A percentile compares a stretch with the other conserved stretches of the same genome.
phyloP scores from a whole-genome alignment of 2,797 vertebrate genomes.

The Sylvia borin region DNA sequence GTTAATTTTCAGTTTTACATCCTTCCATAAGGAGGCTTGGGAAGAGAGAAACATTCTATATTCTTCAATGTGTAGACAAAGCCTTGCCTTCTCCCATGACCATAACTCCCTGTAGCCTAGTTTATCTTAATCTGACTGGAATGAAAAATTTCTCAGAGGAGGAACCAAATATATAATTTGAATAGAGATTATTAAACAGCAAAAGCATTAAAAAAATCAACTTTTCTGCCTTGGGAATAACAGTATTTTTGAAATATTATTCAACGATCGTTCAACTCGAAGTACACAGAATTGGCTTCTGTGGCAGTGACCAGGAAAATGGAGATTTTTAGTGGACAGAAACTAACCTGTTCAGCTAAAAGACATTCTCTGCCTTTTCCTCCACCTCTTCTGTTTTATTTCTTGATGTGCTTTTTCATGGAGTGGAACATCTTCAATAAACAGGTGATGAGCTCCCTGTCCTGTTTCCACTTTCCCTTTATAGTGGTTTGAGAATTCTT shows the following conservation, averaged over 20 bases:
- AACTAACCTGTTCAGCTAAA: not conserved
- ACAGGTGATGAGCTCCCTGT: not conserved
- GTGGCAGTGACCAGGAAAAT: not conserved
- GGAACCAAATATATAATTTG: not conserved
- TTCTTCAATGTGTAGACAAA: not conserved
- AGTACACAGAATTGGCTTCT: not conserved
- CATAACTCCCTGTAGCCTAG: not conserved
- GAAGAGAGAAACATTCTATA: not conserved
- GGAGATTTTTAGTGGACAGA: not conserved
- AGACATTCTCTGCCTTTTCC: not conserved
- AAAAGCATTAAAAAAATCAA: not conserved
- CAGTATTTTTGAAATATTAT: not conserved
- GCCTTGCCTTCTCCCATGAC: not conserved
- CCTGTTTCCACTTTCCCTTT: not conserved
- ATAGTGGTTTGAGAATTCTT: not conserved
- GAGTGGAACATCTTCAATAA: not conserved
- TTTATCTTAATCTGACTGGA: not conserved
- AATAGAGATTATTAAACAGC: not conserved
- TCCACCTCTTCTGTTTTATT: not conserved
- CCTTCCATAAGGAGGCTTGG: not conserved
- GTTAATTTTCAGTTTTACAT: slow-evolving; percentile 28
- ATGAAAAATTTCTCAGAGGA: not conserved
- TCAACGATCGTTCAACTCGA: not conserved
- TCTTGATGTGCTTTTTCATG: not conserved
- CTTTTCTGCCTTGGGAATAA: not conserved